Base-by-base conservation (phyloP, 64 coral and sea anemone species). In the Pachyseris speciosa region DNA sequence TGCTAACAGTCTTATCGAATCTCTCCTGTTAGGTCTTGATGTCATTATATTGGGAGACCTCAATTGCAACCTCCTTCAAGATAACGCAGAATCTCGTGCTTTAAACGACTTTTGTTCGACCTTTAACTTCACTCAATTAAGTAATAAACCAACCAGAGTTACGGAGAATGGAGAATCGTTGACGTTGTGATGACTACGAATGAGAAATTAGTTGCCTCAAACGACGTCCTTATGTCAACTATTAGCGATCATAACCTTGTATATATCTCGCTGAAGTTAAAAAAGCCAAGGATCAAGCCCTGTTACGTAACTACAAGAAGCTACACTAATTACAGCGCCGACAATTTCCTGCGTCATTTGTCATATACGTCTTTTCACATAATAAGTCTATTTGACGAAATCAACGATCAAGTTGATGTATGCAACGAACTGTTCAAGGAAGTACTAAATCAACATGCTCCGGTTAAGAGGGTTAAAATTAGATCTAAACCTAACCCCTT, bases 1-100 rank as follows among this genome's bases (percentile, higher is more conserved):
- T n/a, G 66, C 42, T n/a, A 77, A 69, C 57, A 80, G 74, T 28
- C 29, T 90, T 43, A 69, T 66, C 20, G 88, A 90, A 29, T 90
- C 87, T 63, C 55, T 78, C 20, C 53, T 89, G 45, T 64, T 66
- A 38, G 49, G 87, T 6, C 72, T 89, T 34, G 75, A 90, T 67
- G 78, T 68, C 6, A 67, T 85, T 67, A 85, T 69, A 44, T n/a
- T 69, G 20, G 83, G 83, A 30, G 83, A 85, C 41, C 34, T 68
- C 26, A 85, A 85, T 41, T 45, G 67, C 67, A 71, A 71, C 67
- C 67, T 71, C 30, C 67, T 71, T 71, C 67, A 20, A 71, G 67
- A 71, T 41, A 71, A 71, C 5, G 36, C 36, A 71, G 67, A 66
- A n/a, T 66, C 63, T 31, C 63, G 63, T 31, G 63, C 45, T 49